These are phyloP conservation scores for Felis catus DNA, from an alignment of 2,113 vertebrate genomes.

Conservation along the genomic window DNA sequence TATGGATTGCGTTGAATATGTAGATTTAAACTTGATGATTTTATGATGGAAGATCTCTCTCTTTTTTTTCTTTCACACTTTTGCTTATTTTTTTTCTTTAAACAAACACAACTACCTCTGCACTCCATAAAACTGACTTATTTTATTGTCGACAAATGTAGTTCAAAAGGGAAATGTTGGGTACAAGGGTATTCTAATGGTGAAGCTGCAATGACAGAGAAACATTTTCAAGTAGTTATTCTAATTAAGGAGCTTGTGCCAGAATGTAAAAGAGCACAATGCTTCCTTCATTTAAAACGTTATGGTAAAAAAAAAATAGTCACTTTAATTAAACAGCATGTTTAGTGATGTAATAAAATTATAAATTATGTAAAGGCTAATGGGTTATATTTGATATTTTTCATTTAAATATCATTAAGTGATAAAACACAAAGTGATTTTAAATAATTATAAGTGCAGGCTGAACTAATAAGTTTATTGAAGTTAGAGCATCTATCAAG, in stretches of 20 bases:
- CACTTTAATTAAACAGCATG: background rate
- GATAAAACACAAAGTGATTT: conserved; percentile 5
- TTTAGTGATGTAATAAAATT: conserved; percentile 14
- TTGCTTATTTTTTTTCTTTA: background rate
- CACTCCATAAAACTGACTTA: background rate
- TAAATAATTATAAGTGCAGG: background rate
- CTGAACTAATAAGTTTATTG: background rate
- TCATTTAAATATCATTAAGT: background rate
- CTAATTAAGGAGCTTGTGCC: background rate
- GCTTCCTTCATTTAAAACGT: background rate
- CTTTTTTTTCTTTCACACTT: background rate
- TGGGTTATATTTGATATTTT: background rate
- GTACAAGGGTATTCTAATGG: background rate
- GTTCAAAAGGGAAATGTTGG: background rate
- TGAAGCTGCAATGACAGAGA: background rate
- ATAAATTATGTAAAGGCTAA: background rate
- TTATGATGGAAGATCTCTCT: background rate
- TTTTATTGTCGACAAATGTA: background rate
- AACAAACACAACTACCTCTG: background rate
- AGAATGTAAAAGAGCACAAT: background rate
- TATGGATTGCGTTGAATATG: too few species aligned
- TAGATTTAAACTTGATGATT: background rate
- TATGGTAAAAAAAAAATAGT: background rate
- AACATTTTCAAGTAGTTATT: background rate
- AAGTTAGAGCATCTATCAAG: background rate